Evolutionary conservation across 2,888 invertebrate genomes (phyloP).

Genomic region (Pandemis corylana): DNA sequence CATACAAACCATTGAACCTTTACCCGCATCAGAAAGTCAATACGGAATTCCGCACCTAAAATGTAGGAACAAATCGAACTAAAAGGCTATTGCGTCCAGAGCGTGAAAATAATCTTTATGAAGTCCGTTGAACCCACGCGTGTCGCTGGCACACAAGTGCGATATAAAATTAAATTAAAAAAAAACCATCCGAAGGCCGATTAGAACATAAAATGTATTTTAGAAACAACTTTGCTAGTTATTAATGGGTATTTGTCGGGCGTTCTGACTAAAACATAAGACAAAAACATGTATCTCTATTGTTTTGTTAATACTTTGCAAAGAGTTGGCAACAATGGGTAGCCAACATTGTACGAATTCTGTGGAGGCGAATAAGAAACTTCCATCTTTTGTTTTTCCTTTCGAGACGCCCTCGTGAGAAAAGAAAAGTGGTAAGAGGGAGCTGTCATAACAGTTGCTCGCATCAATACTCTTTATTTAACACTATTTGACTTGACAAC

Average conservation of each 20-base stretch:
- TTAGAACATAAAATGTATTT: conserved; percentile 31
- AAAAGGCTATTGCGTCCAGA: conserved; percentile 5
- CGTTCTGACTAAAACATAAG: neutral
- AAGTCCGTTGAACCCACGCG: conserved; percentile 24
- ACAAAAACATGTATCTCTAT: conserved; percentile 16
- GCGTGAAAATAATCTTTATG: conserved; percentile 8
- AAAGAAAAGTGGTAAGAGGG: conserved; percentile 3
- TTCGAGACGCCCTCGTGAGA: conserved; percentile 1
- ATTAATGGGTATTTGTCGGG: conserved; percentile 1
- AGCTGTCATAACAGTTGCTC: neutral
- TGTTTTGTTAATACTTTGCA: conserved; percentile 13
- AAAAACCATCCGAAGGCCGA: conserved; percentile 26
- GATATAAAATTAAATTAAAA: conserved; percentile 14
- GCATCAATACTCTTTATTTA: neutral
- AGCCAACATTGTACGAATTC: conserved; percentile 17
- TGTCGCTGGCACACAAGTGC: conserved; percentile 25
- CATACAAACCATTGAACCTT: neutral
- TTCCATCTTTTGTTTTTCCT: neutral
- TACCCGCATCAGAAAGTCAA: neutral
- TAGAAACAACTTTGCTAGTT: conserved; percentile 3
- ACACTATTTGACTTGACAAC: neutral
- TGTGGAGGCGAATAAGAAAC: conserved; percentile 10
- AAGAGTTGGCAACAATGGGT: conserved; percentile 8
- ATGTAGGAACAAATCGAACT: neutral
- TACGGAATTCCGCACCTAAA: neutral